These are phyloP conservation scores for Eueremaeus valkanovi DNA, from an alignment of 2,888 invertebrate genomes.

Conservation along the genomic window DNA sequence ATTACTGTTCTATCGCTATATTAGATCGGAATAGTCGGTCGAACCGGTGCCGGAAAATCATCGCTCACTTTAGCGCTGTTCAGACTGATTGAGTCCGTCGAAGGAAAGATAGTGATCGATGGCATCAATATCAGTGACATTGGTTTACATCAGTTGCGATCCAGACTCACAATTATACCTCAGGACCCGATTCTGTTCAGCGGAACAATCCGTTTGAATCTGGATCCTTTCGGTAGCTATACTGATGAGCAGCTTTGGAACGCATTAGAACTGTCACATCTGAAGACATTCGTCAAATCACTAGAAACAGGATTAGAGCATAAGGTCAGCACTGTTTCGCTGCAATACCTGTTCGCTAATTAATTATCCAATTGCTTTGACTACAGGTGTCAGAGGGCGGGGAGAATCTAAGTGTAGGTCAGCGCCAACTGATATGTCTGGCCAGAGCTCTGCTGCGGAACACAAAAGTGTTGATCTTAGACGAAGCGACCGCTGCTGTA, in stretches of 20 bases:
- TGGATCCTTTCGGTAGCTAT: constrained; percentile 50
- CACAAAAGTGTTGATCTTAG: constrained; percentile 42
- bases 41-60: constrained; percentile 42
- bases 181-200: constrained; percentile 42
- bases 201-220: constrained; percentile 40
- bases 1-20: not conserved
- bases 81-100: constrained; percentile 40
- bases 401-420: constrained; percentile 40
- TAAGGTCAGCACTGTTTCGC: too few species aligned
- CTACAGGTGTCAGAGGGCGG: constrained; percentile 43
- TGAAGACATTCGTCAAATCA: constrained; percentile 34
- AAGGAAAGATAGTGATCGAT: constrained; percentile 42
- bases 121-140: constrained; percentile 41
- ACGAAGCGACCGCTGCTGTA: constrained; percentile 48
- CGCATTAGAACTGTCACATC: constrained; percentile 49
- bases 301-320: constrained; percentile 28
- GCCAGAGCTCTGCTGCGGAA: constrained; percentile 42
- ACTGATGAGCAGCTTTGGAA: constrained; percentile 49
- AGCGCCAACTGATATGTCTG: constrained; percentile 42
- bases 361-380: too few species aligned
- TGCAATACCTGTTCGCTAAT: too few species aligned
- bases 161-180: constrained; percentile 43
- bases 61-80: constrained; percentile 42
- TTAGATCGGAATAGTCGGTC: constrained; percentile 41
- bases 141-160: constrained; percentile 42